These are phyloP conservation scores for Carcina quercana DNA, from an alignment of 2,888 invertebrate species.

Conservation along the genomic window DNA sequence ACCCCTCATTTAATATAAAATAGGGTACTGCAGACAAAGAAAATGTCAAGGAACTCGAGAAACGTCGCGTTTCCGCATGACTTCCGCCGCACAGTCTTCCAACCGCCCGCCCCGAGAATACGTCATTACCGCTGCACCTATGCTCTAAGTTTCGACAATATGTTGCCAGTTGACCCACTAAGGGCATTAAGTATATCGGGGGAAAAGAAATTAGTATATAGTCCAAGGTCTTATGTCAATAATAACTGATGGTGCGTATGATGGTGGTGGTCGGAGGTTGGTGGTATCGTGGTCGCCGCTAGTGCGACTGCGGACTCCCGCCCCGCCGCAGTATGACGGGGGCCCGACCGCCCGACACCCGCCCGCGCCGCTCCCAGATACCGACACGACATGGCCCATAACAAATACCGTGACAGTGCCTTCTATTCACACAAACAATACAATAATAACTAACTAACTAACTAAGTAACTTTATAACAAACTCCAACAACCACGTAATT, in stretches of 20 bases:
- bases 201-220: slow-evolving; percentile 47
- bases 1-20: too few relatives aligned
- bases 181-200: slow-evolving; percentile 12
- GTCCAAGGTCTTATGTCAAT: slow-evolving; percentile 61
- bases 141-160: not conserved
- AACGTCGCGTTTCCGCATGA: too few relatives aligned
- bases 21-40: too few relatives aligned
- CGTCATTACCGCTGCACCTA: not conserved
- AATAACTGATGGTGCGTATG: slow-evolving; percentile 58
- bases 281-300: slow-evolving; percentile 20
- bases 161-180: slow-evolving; percentile 5
- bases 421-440: too few relatives aligned
- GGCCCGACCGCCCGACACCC: slow-evolving; percentile 48
- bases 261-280: slow-evolving; percentile 28
- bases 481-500: too few relatives aligned
- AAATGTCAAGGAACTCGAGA: too few relatives aligned
- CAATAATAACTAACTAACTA: too few relatives aligned
- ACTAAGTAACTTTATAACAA: too few relatives aligned
- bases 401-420: slow-evolving; percentile 35
- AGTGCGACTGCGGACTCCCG: slow-evolving; percentile 26
- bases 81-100: too few relatives aligned
- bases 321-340: slow-evolving; percentile 65
- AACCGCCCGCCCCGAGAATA: too few relatives aligned
- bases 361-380: slow-evolving; percentile 26
- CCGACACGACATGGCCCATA: slow-evolving; percentile 28